Base-by-base conservation (phyloP, 2,113 vertebrate species). In the Rhea pennata region DNA sequence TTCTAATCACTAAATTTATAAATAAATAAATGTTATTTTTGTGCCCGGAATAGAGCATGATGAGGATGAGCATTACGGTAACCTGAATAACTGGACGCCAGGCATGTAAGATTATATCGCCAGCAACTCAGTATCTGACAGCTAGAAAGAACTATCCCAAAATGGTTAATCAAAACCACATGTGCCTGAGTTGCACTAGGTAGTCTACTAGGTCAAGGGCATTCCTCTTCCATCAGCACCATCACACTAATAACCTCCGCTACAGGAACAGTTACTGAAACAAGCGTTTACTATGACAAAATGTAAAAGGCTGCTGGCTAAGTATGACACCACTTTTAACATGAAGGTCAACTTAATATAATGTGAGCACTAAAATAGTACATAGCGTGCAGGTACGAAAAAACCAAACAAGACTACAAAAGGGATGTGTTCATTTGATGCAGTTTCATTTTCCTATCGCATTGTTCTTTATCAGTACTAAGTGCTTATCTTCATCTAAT, bases 141-240 rank as follows among this genome's bases (percentile, higher is more conserved):
- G 95, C 97, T 92, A 71, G 90, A 78, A 93, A 87, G 92, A 90
- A 3, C 61, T 42, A 40, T 89, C 89, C 64, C 86, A 85, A 31
- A 94, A 33, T 2, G 22, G 15, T 84, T 96, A 97, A 98, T 80
- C 73, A 51, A 36, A 97, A 82, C 96, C 98, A 97, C 94, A 97
- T 97, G 97, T 33, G 93, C 91, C 89, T 3, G 3, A 53, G 85
- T 91, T 89, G 93, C 96, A 84, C n/a, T 23, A n/a, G 81, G 77
- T n/a, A 97, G 84, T 81, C 95, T 48, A 59, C 92, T 40, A 71
- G 97, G 97, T 96, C 96, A 96, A 97, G 96, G 96, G 95, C 91
- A 89, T 39, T 72, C 74, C 96, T 97, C 92, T 96, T 97, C 97
- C 97, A 96, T 97, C 98, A 98, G 88, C 96, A 15, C 58, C 62